Base-by-base conservation (phyloP, 2,888 invertebrate species). In the Eremobia ochroleuca region DNA sequence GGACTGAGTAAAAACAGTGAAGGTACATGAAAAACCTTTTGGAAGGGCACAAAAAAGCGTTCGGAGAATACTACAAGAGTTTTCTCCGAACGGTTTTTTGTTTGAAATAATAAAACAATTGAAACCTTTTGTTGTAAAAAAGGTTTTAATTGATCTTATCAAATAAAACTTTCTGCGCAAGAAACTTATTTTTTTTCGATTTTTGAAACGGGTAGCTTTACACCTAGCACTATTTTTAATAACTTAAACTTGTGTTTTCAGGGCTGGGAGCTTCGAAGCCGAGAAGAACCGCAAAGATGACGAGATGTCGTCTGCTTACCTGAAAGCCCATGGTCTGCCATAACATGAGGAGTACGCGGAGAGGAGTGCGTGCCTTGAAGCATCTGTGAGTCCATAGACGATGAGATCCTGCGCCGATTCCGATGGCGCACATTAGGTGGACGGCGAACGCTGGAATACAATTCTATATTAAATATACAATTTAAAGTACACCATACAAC, bases 361-460 rank as follows among this genome's bases (percentile, higher is more conserved):
- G 95, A 0, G 99, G 99, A 90, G 98, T 97, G 90, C 97, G 98
- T 0, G 99, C 99, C 95, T 99, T 99, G 95, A 98, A 99, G 52
- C 99, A 96, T 90, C 98, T 97, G 95, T 99, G 99, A 0, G 99
- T 98, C 99, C 99, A 99, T 11, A 99, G 97, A 85, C 99, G 97
- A 93, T 99, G 99, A 1, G 99, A 99, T 25, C 99, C 99, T 8
- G 98, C 99, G 13, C 99, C 99, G 40, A 99, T 98, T 0, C 99
- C 99, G 80, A 98, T 95, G 2, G 98, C 99, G 71, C 98, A 97
- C 90, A 97, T 94, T 49, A 98, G 94, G 92, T 98, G 98, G 64
- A 98, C 93, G 0, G 97, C 79, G 69, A 98, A 94, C 4, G 98
- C 98, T 98, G 94, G 11, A 83, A 79, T 34, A 37, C 0, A 52